Base-by-base conservation (phyloP, 2,113 vertebrate genomes). In the Silurus glanis region DNA sequence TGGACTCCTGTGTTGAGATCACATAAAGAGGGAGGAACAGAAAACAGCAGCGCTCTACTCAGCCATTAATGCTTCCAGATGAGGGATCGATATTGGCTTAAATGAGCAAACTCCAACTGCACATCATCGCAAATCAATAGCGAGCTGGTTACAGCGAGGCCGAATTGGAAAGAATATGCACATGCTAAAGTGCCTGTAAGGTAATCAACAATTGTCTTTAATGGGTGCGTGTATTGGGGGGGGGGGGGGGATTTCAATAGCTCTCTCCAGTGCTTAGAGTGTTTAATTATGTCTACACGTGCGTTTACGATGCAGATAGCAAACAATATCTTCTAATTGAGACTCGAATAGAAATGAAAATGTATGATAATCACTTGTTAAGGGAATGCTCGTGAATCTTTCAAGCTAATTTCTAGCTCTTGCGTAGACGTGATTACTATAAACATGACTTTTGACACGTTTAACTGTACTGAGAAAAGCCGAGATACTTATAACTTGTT, bases 61-160 rank as follows among this genome's bases (percentile, higher is more conserved):
- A 75, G 56, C 81, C 90, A 82, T 91, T 89, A 87, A 72, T 84
- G 85, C 76, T 84, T 89, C 86, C 80, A 71, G 84, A 86, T 88
- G 83, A 83, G 49, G 13, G 76, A 83, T 90, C 89, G 83, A 90
- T 91, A 67, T 51, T 6, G 75, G 78, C 80, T 88, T 85, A 90
- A 88, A 90, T 84, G 83, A 88, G 88, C 82, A 88, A 90, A 88
- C 86, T 84, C 84, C 81, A 78, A 89, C 59, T 49, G 64, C 83
- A 71, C 82, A 89, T 87, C 75, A 88, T 88, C 83, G 80, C 51
- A 84, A 89, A 90, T 89, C 89, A 85, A 88, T 90, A 83, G 37
- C 28, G 21, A 82, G 79, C 85, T 82, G 80, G 82, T 76, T 89
- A 89, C 56, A 83, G 83, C 56, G 6, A 23, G 56, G 16, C n/a